These are phyloP conservation scores for Campodea augens DNA, from an alignment of 1,140 invertebrate species.

Conservation along the genomic window DNA sequence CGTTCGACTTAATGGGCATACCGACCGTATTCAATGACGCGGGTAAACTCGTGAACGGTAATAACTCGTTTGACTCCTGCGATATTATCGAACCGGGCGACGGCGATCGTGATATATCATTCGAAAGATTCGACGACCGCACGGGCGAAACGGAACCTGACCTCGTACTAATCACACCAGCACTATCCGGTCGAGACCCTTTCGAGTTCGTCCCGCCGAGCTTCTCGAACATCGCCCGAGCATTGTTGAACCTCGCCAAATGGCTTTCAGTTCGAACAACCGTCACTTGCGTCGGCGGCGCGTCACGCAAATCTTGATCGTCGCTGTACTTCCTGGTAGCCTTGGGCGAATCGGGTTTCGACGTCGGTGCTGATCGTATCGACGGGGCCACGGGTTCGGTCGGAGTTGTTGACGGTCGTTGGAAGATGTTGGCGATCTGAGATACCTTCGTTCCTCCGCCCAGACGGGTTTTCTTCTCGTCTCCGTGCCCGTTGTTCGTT, in stretches of 20 bases:
- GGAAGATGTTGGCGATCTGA: constrained; percentile 76
- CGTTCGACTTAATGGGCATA: no score
- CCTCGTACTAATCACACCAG: no score
- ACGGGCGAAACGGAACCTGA: no score
- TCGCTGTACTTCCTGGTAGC: constrained; percentile 5
- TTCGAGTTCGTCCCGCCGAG: constrained; percentile 66
- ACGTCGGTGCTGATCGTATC: constrained; percentile 19
- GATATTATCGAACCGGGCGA: no score
- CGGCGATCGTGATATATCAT: no score
- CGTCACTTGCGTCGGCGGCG: constrained; percentile 27
- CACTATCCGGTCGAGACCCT: no score
- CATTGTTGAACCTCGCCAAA: constrained; percentile 75
- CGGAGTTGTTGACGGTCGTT: constrained; percentile 24
- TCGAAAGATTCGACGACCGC: no score
- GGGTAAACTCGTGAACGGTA: no score
- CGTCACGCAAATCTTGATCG: constrained; percentile 8
- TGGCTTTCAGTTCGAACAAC: constrained; percentile 74
- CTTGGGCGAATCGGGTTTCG: constrained; percentile 6
- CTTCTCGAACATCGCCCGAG: constrained; percentile 79
- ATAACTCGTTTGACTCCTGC: no score
- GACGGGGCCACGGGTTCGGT: constrained; percentile 22
- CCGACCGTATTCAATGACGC: no score
- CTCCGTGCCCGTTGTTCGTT: no score
- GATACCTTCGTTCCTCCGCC: constrained; percentile 68
- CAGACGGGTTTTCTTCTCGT: no score